These are phyloP conservation scores for Suillia variegata DNA, from an alignment of 2,888 invertebrate genomes.

Conservation along the genomic window DNA sequence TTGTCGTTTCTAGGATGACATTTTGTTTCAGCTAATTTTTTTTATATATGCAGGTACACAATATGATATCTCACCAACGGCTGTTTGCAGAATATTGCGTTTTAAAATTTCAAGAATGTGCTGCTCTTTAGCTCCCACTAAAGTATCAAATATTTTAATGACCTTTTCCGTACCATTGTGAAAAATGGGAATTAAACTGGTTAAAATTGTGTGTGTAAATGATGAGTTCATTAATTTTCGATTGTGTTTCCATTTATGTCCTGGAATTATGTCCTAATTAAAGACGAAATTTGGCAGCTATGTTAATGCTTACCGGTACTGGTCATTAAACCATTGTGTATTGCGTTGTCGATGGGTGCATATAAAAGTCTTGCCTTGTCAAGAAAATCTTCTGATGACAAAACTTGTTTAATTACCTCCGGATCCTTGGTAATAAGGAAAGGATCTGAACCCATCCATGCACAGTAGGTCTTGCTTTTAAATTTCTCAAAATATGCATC, in stretches of 20 bases:
- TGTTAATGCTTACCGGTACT: constrained; percentile 3
- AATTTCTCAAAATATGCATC: constrained; percentile 13
- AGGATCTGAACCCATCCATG: constrained; percentile 28
- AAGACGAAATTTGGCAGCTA: no score
- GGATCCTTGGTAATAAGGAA: constrained; percentile 33
- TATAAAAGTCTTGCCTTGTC: constrained; percentile 11
- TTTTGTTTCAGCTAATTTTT: not conserved
- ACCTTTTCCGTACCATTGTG: constrained; percentile 20
- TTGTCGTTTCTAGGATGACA: constrained; percentile 19
- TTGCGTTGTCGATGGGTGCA: no score
- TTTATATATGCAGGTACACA: not conserved
- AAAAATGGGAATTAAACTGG: constrained; percentile 39
- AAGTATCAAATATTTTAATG: constrained; percentile 2
- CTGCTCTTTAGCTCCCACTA: constrained; percentile 5
- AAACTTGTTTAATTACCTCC: constrained; percentile 29
- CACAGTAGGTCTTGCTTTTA: constrained; percentile 13
- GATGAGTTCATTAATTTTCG: constrained; percentile 37
- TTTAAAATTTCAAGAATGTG: constrained; percentile 14
- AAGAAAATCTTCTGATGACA: constrained; percentile 25
- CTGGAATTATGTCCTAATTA: not conserved
- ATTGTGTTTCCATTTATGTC: constrained; percentile 33
- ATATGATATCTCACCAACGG: constrained; percentile 10
- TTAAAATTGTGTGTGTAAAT: constrained; percentile 35
- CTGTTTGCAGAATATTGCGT: constrained; percentile 10
- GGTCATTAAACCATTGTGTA: constrained; percentile 21